These are phyloP conservation scores for Panurus biarmicus DNA, from an alignment of 2,113 vertebrate genomes.

Conservation along the genomic window DNA sequence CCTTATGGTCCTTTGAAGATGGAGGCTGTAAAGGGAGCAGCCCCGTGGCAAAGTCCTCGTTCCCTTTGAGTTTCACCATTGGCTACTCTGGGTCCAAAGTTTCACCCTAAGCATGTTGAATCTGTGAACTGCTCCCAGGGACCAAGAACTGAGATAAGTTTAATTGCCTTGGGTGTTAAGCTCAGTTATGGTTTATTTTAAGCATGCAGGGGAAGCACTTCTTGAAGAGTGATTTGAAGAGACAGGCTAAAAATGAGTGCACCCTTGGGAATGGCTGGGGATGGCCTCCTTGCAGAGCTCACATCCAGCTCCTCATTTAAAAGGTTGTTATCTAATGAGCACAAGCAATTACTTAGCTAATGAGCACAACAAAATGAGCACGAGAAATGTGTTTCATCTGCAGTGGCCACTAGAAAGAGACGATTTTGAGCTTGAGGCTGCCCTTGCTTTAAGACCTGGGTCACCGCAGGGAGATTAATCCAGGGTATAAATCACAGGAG, in stretches of 20 bases:
- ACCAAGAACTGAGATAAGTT: background rate
- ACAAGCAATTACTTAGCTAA: constrained; percentile 33
- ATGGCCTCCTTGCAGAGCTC: background rate
- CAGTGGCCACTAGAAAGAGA: background rate
- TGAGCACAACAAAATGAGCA: constrained; percentile 11
- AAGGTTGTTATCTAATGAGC: constrained; percentile 17
- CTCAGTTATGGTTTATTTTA: constrained; percentile 32
- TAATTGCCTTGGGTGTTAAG: constrained; percentile 31
- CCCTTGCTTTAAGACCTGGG: background rate
- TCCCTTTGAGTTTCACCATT: background rate
- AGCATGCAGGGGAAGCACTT: background rate
- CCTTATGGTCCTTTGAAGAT: constrained; percentile 19
- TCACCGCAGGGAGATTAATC: background rate
- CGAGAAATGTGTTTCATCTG: background rate
- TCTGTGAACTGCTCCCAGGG: background rate
- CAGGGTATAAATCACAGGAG: constrained; percentile 26
- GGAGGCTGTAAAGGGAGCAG: background rate
- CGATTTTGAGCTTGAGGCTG: constrained; percentile 14
- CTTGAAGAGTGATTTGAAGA: constrained; percentile 28
- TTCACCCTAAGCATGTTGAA: background rate
- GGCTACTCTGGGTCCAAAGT: background rate
- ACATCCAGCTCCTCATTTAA: background rate
- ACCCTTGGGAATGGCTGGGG: background rate
- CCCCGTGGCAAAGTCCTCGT: background rate
- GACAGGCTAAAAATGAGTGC: background rate